phyloP scores from a whole-genome alignment of 2,113 vertebrate genomes.

The Tychaedon coryphoeus region DNA sequence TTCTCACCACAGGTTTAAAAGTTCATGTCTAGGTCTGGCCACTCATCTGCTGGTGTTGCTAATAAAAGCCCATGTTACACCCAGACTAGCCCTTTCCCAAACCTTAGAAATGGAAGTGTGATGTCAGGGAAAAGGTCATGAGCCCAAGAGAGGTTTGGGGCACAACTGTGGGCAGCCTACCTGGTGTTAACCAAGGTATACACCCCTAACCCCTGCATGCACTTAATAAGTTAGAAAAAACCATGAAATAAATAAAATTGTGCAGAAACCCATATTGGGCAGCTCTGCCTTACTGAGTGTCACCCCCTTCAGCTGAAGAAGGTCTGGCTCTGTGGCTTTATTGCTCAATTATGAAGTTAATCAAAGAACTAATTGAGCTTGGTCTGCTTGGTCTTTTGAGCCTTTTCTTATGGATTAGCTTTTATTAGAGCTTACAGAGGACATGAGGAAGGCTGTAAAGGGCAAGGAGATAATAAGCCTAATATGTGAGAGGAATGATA shows the following conservation, averaged over 20 bases:
- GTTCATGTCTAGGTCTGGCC: not conserved
- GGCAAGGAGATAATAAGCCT: not conserved
- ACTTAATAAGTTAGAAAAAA: not conserved
- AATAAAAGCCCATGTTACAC: not conserved
- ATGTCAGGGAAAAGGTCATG: not conserved
- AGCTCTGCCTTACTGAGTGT: not conserved
- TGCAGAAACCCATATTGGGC: not conserved
- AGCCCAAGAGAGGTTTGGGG: not conserved
- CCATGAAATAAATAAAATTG: not conserved
- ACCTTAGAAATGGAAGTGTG: not conserved
- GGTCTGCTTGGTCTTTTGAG: slow-evolving; percentile 9
- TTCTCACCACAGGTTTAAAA: not conserved
- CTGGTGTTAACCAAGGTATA: not conserved
- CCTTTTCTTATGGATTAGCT: slow-evolving; percentile 13
- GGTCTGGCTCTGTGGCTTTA: not conserved
- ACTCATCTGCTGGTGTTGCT: not conserved
- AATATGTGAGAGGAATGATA: not conserved
- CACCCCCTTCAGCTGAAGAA: not conserved
- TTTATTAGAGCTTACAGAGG: slow-evolving; percentile 28
- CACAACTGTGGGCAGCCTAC: not conserved
- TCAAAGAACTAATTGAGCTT: slow-evolving; percentile 52
- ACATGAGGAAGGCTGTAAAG: slow-evolving; percentile 9
- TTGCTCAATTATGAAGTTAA: slow-evolving; percentile 19
- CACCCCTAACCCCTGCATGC: not conserved
- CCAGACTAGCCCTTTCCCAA: not conserved